Conservation (phyloP, 2,888 invertebrate genomes). For the Cantharis rustica region DNA sequence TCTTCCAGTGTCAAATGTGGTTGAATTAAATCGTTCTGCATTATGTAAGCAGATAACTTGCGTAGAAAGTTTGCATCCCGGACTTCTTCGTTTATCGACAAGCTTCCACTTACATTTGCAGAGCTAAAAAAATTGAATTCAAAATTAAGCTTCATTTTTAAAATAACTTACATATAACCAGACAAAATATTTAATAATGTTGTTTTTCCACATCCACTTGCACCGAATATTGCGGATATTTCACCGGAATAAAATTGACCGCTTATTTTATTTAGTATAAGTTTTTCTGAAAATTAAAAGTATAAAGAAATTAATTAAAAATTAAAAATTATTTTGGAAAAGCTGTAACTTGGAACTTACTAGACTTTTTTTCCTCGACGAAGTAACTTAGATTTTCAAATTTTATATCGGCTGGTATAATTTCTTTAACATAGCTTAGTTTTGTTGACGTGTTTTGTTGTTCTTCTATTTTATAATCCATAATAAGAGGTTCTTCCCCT, state of each 20-base stretch:
- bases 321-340: background rate
- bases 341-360: constrained; percentile 34
- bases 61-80: background rate
- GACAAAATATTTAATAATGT: constrained; percentile 76
- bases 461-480: background rate
- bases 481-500: background rate
- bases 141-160: background rate
- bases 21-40: background rate
- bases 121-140: background rate
- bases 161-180: constrained; percentile 70
- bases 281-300: constrained; percentile 52
- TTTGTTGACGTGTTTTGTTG: background rate
- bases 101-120: background rate
- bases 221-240: constrained; percentile 75
- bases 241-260: constrained; percentile 67
- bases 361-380: constrained; percentile 52
- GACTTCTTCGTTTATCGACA: background rate
- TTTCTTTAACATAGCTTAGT: constrained; percentile 38
- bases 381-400: constrained; percentile 65
- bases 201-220: constrained; percentile 78
- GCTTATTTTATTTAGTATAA: constrained; percentile 62
- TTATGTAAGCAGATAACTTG: background rate
- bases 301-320: too few species aligned
- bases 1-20: background rate
- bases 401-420: constrained; percentile 63